Evolutionary conservation across 2,888 invertebrate species (phyloP), one percentile per base, ranked within the genome.

Genomic region (Alsophila aescularia): DNA sequence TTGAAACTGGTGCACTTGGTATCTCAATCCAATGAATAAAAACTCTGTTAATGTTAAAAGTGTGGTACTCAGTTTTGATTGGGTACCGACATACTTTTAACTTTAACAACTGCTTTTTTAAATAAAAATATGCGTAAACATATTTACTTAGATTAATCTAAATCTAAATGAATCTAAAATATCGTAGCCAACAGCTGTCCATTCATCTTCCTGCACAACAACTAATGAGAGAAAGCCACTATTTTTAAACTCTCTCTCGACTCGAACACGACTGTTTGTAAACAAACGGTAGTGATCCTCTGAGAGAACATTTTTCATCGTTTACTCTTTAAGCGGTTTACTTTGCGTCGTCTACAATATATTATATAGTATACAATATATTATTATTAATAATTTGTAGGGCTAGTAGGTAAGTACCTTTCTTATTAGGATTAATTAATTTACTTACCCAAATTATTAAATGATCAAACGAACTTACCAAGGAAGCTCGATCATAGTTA

Each of bases 261-360:
- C 53, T 24, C 42, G 16, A 16, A 31, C 24, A 29, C 43, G 54
- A 47, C 40, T 39, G 42, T 51, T 61, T 58, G 63, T 55, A 58
- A 64, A 58, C 62, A 14, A 36, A 35, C 66, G 44, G 78, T 83
- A 83, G 66, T 52, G 70, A 62, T 37, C 39, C 18, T 42, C 49
- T 54, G 62, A 67, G 62, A 67, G 72, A 67, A 72, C 82, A 83
- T 85, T 83, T 84, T 81, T 85, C 85, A 83, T 85, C 80, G 82
- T 85, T 83, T 83, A 75, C 78, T 68, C 68, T 75, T 75, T 83
- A 82, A 82, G 81, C 83, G 77, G 78, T 77, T 82, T 82, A 80
- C 70, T 78, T 79, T 78, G 5, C 10, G 13, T 29, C 32, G 32
- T 13, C 15, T 40, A 12, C 12, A 76, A 74, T n/a, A n/a, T n/a